phyloP scores from a whole-genome alignment of 2,113 vertebrate genomes.

The Chitala chitala region DNA sequence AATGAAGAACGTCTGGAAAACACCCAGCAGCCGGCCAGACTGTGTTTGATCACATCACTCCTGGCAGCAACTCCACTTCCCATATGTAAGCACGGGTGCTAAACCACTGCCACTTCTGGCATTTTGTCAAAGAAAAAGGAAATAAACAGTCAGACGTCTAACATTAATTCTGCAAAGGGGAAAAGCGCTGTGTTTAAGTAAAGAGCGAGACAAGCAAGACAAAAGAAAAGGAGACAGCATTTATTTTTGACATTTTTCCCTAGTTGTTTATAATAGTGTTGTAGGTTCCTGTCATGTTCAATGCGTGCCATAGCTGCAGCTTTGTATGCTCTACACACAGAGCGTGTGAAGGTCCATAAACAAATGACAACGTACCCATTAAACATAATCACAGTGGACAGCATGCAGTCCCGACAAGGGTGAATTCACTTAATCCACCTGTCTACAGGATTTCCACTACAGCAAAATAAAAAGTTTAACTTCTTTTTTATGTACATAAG shows the following conservation, averaged over 20 bases:
- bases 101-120: not conserved
- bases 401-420: too few relatives aligned
- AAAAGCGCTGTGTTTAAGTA: not conserved
- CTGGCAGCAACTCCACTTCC: not conserved
- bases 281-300: not conserved
- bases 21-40: not conserved
- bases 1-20: not conserved
- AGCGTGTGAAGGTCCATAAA: too few relatives aligned
- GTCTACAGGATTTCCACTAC: too few relatives aligned
- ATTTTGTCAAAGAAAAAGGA: conserved; percentile 11
- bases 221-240: not conserved
- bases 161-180: conserved; percentile 1
- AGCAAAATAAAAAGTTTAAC: too few relatives aligned
- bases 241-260: not conserved
- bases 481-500: too few relatives aligned
- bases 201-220: not conserved
- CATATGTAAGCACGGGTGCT: not conserved
- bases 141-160: not conserved
- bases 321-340: too few relatives aligned
- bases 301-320: not conserved
- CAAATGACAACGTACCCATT: too few relatives aligned
- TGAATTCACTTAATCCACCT: too few relatives aligned
- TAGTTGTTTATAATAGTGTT: not conserved
- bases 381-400: too few relatives aligned
- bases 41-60: conserved; percentile 11